Base-by-base conservation (phyloP, 2,888 invertebrate species). In the Laspeyria flexula region DNA sequence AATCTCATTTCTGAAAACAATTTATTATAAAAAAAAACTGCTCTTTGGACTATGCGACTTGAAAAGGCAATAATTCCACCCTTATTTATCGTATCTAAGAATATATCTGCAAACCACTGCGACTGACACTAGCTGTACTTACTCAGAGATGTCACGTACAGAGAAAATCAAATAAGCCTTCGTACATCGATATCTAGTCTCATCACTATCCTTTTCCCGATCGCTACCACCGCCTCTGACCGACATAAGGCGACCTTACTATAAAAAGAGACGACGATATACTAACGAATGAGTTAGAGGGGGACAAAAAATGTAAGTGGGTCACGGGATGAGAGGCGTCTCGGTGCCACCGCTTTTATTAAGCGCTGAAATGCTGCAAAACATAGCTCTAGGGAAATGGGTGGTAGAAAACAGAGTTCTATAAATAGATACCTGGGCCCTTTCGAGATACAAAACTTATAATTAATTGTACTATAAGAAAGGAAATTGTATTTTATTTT, bases 221-320 rank as follows among this genome's bases (percentile, higher is more conserved):
- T 85, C 82, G 83, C 83, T 85, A 86, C 83, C 80, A 81, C 76
- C 80, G 77, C 65, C 53, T 83, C 81, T 90, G 89, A 88, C 89
- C 90, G 89, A 90, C 84, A 86, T 90, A 85, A 80, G 75, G 71
- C 88, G 88, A 90, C 90, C 90, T 89, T 89, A 87, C 81, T 73
- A 78, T 60, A 67, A 79, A 86, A 40, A 68, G 75, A 73, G 88
- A 88, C 53, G 50, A 43, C 55, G 41, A 58, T 71, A 84, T 55
- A 54, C 43, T 30, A 45, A 29, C 23, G 13, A 35, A 15, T 25
- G n/a, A 12, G 71, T 12, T 53, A 18, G 70, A 85, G 35, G 65
- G 69, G 59, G 81, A 83, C 57, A 57, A 65, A 63, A n/a, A 38
- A 78, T 70, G 55, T 81, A 91, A 89, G 82, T 92, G 83, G 91